Conservation (phyloP, 2,888 invertebrate genomes). For the Leptodirus hochenwartii region DNA sequence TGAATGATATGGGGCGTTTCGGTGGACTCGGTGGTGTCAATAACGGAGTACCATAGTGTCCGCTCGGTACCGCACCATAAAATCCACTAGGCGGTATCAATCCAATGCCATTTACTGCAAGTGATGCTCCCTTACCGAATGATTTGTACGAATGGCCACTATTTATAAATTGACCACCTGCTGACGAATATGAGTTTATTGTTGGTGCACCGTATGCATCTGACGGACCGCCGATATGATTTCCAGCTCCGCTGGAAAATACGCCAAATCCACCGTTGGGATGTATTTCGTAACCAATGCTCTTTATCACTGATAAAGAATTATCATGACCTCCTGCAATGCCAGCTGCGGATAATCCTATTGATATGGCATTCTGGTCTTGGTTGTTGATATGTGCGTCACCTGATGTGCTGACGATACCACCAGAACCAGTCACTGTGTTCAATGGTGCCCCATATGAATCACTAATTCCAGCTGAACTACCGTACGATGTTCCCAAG, state of each 20-base stretch:
- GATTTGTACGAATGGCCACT: constrained; percentile 1
- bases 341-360: constrained; percentile 15
- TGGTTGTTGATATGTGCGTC: constrained; percentile 16
- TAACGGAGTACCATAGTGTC: constrained; percentile 27
- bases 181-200: constrained; percentile 20
- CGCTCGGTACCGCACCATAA: constrained; percentile 40
- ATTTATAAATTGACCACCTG: constrained; percentile 14
- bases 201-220: constrained; percentile 23
- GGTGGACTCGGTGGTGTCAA: constrained; percentile 23
- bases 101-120: constrained; percentile 22
- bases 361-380: constrained; percentile 13
- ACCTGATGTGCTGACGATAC: constrained; percentile 16
- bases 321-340: constrained; percentile 14
- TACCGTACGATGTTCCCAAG: constrained; percentile 11
- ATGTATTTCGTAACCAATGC: constrained; percentile 26
- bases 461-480: constrained; percentile 24
- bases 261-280: constrained; percentile 15
- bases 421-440: constrained; percentile 26
- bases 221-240: constrained; percentile 5
- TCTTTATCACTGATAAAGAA: constrained; percentile 25
- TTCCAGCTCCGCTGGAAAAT: constrained; percentile 2
- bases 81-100: constrained; percentile 39
- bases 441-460: constrained; percentile 34
- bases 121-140: constrained; percentile 9
- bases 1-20: constrained; percentile 47